Conservation (phyloP, 2,113 vertebrate genomes). For the Eulacestoma nigropectus region DNA sequence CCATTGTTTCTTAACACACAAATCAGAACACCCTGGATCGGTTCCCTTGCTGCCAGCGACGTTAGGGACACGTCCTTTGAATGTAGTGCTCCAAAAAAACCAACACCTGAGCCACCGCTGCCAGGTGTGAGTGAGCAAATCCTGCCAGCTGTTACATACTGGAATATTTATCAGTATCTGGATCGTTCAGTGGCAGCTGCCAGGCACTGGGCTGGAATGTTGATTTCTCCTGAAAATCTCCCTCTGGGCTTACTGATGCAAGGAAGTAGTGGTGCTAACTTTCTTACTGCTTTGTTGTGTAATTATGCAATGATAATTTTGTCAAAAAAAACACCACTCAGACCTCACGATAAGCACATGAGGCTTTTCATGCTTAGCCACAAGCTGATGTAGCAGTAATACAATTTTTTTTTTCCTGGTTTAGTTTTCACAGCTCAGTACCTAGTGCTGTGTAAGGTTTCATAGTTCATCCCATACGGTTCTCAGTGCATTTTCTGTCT, state of each 20-base stretch:
- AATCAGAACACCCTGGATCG: accelerated
- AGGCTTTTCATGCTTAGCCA: neutral
- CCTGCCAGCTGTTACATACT: neutral
- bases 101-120: neutral
- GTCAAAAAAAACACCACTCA: neutral
- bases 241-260: neutral
- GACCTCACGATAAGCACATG: accelerated
- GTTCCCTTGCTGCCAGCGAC: neutral
- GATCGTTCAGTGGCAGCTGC: neutral
- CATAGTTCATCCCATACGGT: neutral
- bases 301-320: neutral
- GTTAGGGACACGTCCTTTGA: neutral
- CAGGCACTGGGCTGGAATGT: neutral
- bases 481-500: neutral
- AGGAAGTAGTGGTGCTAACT: neutral
- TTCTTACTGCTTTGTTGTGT: neutral
- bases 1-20: neutral
- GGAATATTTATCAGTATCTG: neutral
- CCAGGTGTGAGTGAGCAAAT: neutral
- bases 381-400: neutral
- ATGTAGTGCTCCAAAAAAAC: neutral
- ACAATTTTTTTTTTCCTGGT: neutral
- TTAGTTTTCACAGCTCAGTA: neutral
- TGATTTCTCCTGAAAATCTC: neutral
- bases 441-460: neutral